These are phyloP conservation scores for Trichomalopsis sarcophagae DNA, from an alignment of 1,140 invertebrate species.

Conservation along the genomic window DNA sequence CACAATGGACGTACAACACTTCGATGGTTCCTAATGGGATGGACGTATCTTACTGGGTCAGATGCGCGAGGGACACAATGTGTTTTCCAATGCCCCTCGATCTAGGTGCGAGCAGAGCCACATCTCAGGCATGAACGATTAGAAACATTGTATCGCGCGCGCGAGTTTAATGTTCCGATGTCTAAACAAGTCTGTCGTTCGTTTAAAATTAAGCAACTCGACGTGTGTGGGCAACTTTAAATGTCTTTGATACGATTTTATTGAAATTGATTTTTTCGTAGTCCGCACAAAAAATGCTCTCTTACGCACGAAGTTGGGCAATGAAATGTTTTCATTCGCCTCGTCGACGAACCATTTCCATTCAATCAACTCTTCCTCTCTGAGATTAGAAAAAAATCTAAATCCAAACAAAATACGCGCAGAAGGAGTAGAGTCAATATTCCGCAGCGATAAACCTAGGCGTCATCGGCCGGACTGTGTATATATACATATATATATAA, in stretches of 20 bases:
- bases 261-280: too few relatives aligned
- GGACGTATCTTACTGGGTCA: slow-evolving; percentile 12
- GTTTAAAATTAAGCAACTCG: too few relatives aligned
- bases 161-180: not conserved
- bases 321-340: too few relatives aligned
- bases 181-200: not conserved
- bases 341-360: too few relatives aligned
- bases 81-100: not conserved
- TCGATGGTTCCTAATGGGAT: not conserved
- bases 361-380: too few relatives aligned
- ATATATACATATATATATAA: not conserved
- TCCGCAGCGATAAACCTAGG: not conserved
- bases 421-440: not conserved
- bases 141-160: not conserved
- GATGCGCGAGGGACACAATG: not conserved
- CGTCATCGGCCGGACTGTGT: not conserved
- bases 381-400: not conserved
- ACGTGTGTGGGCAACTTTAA: too few relatives aligned
- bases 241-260: too few relatives aligned
- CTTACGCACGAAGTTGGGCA: too few relatives aligned
- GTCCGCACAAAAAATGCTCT: too few relatives aligned
- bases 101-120: not conserved
- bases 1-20: not conserved
- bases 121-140: not conserved
- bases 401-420: not conserved